phyloP scores from a whole-genome alignment of 1,140 invertebrate species.

The Drosophila ambigua region DNA sequence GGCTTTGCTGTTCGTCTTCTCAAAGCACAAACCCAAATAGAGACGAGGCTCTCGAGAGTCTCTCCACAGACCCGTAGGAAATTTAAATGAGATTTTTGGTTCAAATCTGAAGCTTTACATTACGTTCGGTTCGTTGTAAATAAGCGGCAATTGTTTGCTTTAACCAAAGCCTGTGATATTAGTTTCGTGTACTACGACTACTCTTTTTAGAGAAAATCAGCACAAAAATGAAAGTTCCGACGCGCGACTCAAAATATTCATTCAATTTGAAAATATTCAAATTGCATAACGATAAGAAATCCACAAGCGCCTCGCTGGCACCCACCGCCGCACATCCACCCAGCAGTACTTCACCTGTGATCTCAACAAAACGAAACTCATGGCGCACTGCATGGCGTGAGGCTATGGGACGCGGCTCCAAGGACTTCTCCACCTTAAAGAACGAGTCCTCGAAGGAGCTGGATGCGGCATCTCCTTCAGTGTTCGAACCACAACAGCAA shows the following conservation, averaged over 20 bases:
- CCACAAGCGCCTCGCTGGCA: conserved; percentile 75
- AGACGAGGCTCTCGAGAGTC: background rate
- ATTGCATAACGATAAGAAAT: conserved; percentile 83
- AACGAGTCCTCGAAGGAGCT: conserved; percentile 3
- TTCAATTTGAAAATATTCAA: conserved; percentile 83
- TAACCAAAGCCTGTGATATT: too few species aligned
- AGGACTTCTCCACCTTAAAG: conserved; percentile 35
- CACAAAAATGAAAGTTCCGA: conserved; percentile 77
- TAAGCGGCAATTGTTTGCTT: too few species aligned
- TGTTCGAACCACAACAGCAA: conserved; percentile 4
- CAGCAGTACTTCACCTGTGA: conserved; percentile 59
- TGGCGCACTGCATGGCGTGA: conserved; percentile 75
- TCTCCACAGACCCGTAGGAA: too few species aligned
- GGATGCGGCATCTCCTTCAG: conserved; percentile 2
- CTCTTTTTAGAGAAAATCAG: background rate
- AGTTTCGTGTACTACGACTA: too few species aligned
- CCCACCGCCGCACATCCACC: conserved; percentile 36
- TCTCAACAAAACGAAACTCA: conserved; percentile 76
- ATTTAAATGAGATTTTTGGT: too few species aligned
- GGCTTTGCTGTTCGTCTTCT: conserved; percentile 21
- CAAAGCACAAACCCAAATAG: conserved; percentile 19
- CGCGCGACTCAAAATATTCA: conserved; percentile 76
- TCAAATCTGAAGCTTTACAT: background rate
- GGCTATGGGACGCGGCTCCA: conserved; percentile 50
- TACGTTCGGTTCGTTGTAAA: background rate